Evolutionary conservation across 2,888 invertebrate species (phyloP), one percentile per base, ranked within the genome.

Genomic region (Anodontia alba): DNA sequence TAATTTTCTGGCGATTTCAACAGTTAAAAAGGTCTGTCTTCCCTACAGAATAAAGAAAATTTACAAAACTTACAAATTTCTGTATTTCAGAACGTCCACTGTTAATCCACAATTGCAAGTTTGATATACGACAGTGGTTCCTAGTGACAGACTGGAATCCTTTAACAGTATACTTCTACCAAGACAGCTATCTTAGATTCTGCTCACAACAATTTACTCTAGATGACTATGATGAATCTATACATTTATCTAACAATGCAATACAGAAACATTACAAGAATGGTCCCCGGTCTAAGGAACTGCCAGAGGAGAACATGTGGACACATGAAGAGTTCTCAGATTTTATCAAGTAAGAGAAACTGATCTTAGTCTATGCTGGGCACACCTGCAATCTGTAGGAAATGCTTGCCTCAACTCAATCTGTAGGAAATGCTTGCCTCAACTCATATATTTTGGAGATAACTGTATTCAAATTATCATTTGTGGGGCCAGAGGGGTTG

Each of bases 91-190:
- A 98, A 95, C 96, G 96, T 81, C 98, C 98, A 0, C 95, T 98
- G 73, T 96, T 98, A 68, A 96, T 98, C 87, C 97, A 98, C 95
- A 96, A 97, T 91, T 98, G 98, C 0, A 98, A 98, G 95, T 98
- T 98, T 94, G 98, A 98, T 95, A 98, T 98, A 89, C 96, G 98
- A 7, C 98, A 98, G 95, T 98, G 98, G 98, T 98, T 98, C 95
- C 95, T 98, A 84, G 97, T 98, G 36, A 98, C 98, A 0, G 97
- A 97, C 93, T 97, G 97, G 91, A 97, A 98, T 92, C 98, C 98
- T 0, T 95, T 98, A 46, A 97, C 97, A 0, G 96, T 98, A 82
- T 98, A 98, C 98, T 96, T 98, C 95, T 98, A 98, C 95, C 97
- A 97, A 93, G 98, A 98, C 93, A 97, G 98, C 93, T 99, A 99